Evolutionary conservation across 2,113 vertebrate genomes (phyloP), one percentile per base, ranked within the genome.

Genomic region (Natator depressus): DNA sequence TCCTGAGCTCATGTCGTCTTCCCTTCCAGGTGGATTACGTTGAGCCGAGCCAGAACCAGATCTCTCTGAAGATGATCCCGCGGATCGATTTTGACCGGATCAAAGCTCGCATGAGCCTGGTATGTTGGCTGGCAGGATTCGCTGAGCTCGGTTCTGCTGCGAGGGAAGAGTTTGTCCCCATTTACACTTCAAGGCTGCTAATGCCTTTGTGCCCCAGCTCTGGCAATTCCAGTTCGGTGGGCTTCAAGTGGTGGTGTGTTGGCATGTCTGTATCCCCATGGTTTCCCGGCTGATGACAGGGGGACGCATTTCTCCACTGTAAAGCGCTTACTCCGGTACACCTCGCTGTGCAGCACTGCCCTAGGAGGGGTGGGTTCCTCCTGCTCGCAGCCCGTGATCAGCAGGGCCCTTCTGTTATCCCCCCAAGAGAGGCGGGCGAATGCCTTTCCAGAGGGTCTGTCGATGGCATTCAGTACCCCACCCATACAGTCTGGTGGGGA

Each of bases 31-130:
- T 99, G 97, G 99, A 99, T 94, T 99, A 99, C 1, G 99, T 99
- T 89, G 99, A 99, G 96, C 99, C 99, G 4, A 99, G 99, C 94
- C 99, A 99, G 91, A 99, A 99, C 95, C 99, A 99, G 88, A 99
- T 99, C 94, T 99, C 99, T 0, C 98, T 99, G 84, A 99, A 99
- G 98, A 99, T 99, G 99, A 99, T 99, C 89, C 99, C 99, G 0
- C 98, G 99, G 14, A 99, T 99, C 0, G 99, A 99, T 92, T 98
- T 99, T 0, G 99, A 99, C 94, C 99, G 99, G 2, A 99, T 99
- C 98, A 99, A 99, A 94, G 99, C 99, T 78, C 98, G 99, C 50
- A 99, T 99, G 99, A 99, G 99, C 92, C 97, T 99, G 99, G 99
- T 99, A 94, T 5, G 85, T 84, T 47, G 47, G 16, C 69, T 29